Percentiles rank a stretch among this genome's conserved stretches.
Evolutionary conservation across 1,140 invertebrate genomes (phyloP).

Genomic region (Brachionus plicatilis): DNA sequence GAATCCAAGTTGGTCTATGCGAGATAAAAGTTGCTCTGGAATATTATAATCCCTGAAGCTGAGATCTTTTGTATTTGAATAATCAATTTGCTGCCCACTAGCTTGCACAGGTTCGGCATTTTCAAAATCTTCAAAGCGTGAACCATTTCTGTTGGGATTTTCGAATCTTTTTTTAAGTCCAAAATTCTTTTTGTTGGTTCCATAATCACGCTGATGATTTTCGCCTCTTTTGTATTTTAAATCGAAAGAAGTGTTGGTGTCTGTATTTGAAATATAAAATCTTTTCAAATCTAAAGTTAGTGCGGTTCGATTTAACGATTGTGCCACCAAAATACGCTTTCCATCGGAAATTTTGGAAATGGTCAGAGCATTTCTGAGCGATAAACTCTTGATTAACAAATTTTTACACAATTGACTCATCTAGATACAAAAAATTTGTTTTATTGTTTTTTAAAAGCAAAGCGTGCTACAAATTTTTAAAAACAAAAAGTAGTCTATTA

Average conservation of each 20-base stretch:
- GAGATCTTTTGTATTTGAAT: background rate
- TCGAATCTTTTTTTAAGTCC: background rate
- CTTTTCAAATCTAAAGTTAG: background rate
- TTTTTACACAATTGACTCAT: constrained; percentile 17
- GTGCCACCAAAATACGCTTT: background rate
- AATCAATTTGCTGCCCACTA: background rate
- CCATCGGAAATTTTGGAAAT: too few species aligned
- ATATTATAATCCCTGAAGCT: constrained; percentile 2
- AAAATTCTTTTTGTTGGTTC: background rate
- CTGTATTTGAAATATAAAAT: background rate
- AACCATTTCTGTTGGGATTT: background rate
- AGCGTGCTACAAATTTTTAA: too few species aligned
- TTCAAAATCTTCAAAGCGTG: constrained; percentile 22
- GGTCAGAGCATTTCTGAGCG: background rate
- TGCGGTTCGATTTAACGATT: background rate
- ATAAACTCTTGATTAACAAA: background rate
- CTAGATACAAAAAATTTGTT: background rate
- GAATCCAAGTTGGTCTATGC: background rate
- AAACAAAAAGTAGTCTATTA: too few species aligned
- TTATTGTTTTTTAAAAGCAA: background rate
- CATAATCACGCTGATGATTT: background rate
- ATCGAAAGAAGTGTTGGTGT: background rate
- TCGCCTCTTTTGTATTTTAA: background rate
- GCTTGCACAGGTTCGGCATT: background rate
- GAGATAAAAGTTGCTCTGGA: background rate